These are phyloP conservation scores for Zapornia atra DNA, from an alignment of 2,113 vertebrate species.

Conservation along the genomic window DNA sequence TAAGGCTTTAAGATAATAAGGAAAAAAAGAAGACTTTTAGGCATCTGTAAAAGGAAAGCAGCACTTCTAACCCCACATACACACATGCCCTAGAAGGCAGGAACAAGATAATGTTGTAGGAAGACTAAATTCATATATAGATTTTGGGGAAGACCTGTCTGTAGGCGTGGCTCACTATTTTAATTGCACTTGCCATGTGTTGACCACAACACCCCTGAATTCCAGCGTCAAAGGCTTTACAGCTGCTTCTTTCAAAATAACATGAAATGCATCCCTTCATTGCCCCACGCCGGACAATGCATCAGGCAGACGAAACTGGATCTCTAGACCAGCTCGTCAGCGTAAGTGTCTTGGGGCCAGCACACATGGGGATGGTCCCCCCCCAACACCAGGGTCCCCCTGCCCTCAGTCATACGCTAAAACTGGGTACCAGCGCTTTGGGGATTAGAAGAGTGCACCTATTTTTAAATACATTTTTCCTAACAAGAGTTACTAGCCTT, in stretches of 20 bases:
- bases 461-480: background rate
- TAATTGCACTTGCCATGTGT: background rate
- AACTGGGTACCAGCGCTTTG: background rate
- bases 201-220: background rate
- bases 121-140: background rate
- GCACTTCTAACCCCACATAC: background rate
- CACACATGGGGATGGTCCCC: background rate
- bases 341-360: background rate
- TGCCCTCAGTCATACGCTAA: background rate
- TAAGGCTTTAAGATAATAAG: background rate
- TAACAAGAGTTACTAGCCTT: background rate
- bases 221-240: background rate
- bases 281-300: background rate
- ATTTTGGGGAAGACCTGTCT: background rate
- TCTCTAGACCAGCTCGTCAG: background rate
- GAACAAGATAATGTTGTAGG: background rate
- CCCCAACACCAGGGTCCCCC: fast-evolving
- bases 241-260: background rate
- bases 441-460: background rate
- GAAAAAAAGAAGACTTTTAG: background rate
- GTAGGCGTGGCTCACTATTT: background rate
- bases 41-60: background rate
- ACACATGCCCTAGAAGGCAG: background rate
- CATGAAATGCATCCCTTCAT: background rate
- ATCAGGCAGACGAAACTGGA: background rate